These are phyloP conservation scores for Urosaurus nigricauda DNA, from an alignment of 2,797 vertebrate genomes.

Conservation along the genomic window DNA sequence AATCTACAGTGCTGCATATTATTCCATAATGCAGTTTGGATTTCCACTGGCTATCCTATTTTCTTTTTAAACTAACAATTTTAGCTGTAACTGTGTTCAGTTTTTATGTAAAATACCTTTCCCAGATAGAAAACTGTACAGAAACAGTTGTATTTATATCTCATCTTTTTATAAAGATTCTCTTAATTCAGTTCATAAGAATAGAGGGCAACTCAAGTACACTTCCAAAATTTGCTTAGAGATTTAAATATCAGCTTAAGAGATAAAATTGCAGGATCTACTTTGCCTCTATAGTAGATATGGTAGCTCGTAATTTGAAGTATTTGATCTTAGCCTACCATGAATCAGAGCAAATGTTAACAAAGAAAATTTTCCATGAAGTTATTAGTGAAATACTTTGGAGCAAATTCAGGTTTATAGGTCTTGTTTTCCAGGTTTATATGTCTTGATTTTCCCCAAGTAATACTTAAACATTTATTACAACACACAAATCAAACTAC, in stretches of 20 bases:
- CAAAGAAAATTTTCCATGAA: not conserved
- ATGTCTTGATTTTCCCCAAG: constrained; percentile 43
- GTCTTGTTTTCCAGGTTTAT: constrained; percentile 1
- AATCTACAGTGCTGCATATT: not conserved
- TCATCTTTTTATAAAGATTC: not conserved
- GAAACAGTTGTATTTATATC: not conserved
- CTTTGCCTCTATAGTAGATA: not conserved
- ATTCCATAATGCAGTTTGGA: too few relatives aligned
- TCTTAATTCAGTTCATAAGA: not conserved
- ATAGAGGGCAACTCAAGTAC: not conserved
- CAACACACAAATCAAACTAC: constrained; percentile 45
- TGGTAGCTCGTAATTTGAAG: not conserved
- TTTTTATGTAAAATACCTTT: not conserved
- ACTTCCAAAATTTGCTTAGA: not conserved
- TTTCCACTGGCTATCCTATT: not conserved
- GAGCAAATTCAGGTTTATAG: constrained; percentile 13
- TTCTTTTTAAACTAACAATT: not conserved
- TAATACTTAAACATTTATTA: constrained; percentile 53
- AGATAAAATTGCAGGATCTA: not conserved
- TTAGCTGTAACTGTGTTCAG: not conserved
- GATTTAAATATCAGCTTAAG: not conserved
- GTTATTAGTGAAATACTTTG: not conserved
- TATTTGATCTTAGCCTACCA: not conserved
- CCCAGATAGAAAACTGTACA: not conserved
- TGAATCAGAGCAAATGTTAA: not conserved